Evolutionary conservation across 1,140 invertebrate genomes (phyloP).

Genomic region (Caenorhabditis elegans): WBcel235 BX284604.4:917001-917500

Average conservation of each 20-base stretch:
- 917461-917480: neutral
- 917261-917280: slow-evolving; percentile 51
- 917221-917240: slow-evolving; percentile 54
- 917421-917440: neutral
- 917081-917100: slow-evolving; percentile 66
- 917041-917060: slow-evolving; percentile 70
- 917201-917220: slow-evolving; percentile 45
- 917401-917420: slow-evolving; percentile 47
- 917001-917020: slow-evolving; percentile 68
- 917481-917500: neutral
- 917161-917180: slow-evolving; percentile 64
- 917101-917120: slow-evolving; percentile 69
- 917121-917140: slow-evolving; percentile 67
- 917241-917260: slow-evolving; percentile 54
- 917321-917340: slow-evolving; percentile 59
- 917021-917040: slow-evolving; percentile 67
- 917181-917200: slow-evolving; percentile 67
- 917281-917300: slow-evolving; percentile 58
- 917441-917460: neutral
- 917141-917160: slow-evolving; percentile 65
- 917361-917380: slow-evolving; percentile 56
- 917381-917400: slow-evolving; percentile 49
- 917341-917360: slow-evolving; percentile 61
- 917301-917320: slow-evolving; percentile 58
- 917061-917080: slow-evolving; percentile 56